Evolutionary conservation across 2,113 vertebrate species (phyloP).

Genomic region (Otis tarda): DNA sequence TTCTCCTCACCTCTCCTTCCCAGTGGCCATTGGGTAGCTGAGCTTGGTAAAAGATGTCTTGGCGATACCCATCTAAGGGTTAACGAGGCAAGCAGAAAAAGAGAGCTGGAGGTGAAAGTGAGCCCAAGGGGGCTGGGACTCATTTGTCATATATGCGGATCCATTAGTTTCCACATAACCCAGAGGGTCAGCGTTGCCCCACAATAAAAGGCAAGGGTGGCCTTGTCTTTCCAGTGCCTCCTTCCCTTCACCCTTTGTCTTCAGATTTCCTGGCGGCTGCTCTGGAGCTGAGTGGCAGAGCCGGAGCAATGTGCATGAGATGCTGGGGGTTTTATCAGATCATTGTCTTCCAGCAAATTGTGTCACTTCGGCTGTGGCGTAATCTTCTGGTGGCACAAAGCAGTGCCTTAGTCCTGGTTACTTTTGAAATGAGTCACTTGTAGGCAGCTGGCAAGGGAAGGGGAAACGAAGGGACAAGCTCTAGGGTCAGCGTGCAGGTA

Average conservation of each 20-base stretch:
- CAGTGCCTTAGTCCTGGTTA: not conserved
- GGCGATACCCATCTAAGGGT: not conserved
- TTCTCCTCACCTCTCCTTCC: not conserved
- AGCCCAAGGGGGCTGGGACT: not conserved
- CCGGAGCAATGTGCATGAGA: accelerated
- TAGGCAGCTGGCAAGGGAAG: not conserved
- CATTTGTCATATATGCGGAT: not conserved
- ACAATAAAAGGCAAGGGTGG: constrained; percentile 6
- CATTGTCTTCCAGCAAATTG: not conserved
- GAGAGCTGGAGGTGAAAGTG: not conserved
- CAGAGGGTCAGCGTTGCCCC: not conserved
- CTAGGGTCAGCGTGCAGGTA: not conserved
- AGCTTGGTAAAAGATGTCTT: not conserved
- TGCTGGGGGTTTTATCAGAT: not conserved
- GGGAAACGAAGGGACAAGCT: not conserved
- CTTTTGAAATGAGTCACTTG: not conserved
- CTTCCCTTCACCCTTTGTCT: not conserved
- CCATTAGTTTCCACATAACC: constrained; percentile 5
- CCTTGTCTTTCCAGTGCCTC: not conserved
- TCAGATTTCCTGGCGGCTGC: not conserved
- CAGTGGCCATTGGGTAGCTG: accelerated
- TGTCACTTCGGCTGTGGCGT: constrained; percentile 3
- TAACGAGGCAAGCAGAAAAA: not conserved
- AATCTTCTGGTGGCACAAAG: constrained; percentile 9
- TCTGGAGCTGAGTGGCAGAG: not conserved